These are phyloP conservation scores for Rhorus exstirpatorius DNA, from an alignment of 2,888 invertebrate species.

Conservation along the genomic window DNA sequence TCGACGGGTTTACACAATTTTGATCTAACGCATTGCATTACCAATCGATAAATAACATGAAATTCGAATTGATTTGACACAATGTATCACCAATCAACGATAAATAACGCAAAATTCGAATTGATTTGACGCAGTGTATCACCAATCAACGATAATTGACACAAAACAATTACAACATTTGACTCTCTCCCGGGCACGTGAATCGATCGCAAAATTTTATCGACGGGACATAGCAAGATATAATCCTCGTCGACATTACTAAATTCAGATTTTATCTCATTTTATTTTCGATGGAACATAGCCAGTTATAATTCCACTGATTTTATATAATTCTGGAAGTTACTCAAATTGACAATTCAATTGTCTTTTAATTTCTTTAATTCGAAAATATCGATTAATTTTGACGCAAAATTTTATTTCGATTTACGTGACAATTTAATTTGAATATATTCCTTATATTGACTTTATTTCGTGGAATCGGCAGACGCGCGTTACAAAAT, in stretches of 20 bases:
- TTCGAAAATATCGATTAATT: too few relatives aligned
- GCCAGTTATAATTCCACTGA: too few relatives aligned
- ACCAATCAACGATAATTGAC: constrained; percentile 1
- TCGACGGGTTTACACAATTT: not conserved
- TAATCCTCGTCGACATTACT: constrained; percentile 1
- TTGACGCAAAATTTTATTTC: too few relatives aligned
- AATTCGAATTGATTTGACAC: not conserved
- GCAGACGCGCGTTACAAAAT: too few relatives aligned
- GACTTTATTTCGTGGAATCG: too few relatives aligned
- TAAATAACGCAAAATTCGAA: not conserved
- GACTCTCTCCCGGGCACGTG: constrained; percentile 5
- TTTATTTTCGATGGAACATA: not conserved
- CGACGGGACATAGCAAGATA: not conserved
- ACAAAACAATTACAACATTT: constrained; percentile 1
- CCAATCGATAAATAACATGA: too few relatives aligned
- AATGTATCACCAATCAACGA: not conserved
- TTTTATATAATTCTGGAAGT: too few relatives aligned
- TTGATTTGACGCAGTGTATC: not conserved
- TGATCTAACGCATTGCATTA: too few relatives aligned
- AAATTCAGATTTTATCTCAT: not conserved
- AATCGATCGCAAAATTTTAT: not conserved
- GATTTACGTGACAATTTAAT: too few relatives aligned
- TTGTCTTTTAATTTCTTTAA: too few relatives aligned
- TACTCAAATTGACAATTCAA: too few relatives aligned
- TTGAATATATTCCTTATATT: too few relatives aligned